A percentile compares a stretch with the other conserved stretches of the same genome.
These are phyloP conservation scores for Tetragonula clypearis DNA, from an alignment of 1,140 invertebrate species.

Conservation along the genomic window DNA sequence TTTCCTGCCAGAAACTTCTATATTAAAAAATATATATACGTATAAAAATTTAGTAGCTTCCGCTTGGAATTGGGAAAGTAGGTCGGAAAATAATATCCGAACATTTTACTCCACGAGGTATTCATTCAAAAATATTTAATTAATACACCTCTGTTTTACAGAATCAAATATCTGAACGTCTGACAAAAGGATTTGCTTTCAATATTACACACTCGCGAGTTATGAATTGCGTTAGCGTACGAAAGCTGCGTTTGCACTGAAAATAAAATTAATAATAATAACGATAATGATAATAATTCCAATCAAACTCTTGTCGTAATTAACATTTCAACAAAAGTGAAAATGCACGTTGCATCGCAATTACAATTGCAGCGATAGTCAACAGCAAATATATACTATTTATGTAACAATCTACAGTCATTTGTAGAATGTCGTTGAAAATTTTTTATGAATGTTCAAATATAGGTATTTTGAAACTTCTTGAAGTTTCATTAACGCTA, in stretches of 20 bases:
- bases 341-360: neutral
- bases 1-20: neutral
- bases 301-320: neutral
- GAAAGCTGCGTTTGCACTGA: neutral
- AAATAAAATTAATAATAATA: neutral
- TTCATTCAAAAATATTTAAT: neutral
- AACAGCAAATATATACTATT: neutral
- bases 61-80: neutral
- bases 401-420: neutral
- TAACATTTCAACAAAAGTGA: neutral
- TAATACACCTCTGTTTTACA: neutral
- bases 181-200: neutral
- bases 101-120: neutral
- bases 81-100: neutral
- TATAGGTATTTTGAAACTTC: neutral
- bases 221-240: neutral
- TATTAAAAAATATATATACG: neutral
- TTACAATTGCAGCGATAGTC: neutral
- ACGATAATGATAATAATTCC: too few relatives aligned
- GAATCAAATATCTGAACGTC: neutral
- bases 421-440: neutral
- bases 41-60: neutral
- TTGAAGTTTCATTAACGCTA: neutral
- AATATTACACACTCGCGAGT: neutral
- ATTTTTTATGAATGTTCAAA: neutral